phyloP scores from a whole-genome alignment of 2,888 invertebrate species.

The Pantelozetes paolii region DNA sequence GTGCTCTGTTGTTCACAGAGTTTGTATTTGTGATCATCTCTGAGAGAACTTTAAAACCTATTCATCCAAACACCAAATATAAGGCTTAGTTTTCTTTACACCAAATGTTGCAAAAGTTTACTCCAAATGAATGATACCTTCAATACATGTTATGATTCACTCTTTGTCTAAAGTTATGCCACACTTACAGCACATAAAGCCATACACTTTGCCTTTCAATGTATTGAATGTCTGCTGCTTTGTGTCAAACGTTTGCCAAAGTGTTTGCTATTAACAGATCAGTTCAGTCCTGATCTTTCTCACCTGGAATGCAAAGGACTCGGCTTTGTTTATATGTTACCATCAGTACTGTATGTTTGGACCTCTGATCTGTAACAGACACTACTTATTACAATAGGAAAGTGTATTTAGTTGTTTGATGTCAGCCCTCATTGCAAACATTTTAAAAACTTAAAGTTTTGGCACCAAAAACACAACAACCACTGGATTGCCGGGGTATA shows the following conservation, averaged over 20 bases:
- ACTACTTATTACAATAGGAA: neutral
- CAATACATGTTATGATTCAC: slow-evolving; percentile 15
- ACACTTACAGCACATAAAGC: neutral
- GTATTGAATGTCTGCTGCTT: slow-evolving; percentile 5
- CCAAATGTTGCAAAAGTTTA: neutral
- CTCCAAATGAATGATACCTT: neutral
- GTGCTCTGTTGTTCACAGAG: neutral
- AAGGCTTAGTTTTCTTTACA: neutral
- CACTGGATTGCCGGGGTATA: neutral
- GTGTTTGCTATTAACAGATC: neutral
- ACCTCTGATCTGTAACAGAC: slow-evolving; percentile 10
- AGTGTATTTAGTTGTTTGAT: neutral
- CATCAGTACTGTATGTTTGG: neutral
- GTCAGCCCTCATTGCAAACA: neutral
- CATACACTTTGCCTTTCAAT: neutral
- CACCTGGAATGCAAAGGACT: slow-evolving; percentile 21
- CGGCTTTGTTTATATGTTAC: slow-evolving; percentile 4
- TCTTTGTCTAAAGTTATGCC: slow-evolving; percentile 21
- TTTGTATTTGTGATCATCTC: neutral
- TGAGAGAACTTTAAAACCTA: neutral
- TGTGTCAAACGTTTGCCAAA: neutral
- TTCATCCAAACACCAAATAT: slow-evolving; percentile 3
- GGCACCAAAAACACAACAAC: neutral
- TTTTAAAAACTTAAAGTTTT: neutral
- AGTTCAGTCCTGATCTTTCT: slow-evolving; percentile 7